These are phyloP conservation scores for Scelioninae gen. 1 DNA, from an alignment of 2,888 invertebrate genomes.

Conservation along the genomic window DNA sequence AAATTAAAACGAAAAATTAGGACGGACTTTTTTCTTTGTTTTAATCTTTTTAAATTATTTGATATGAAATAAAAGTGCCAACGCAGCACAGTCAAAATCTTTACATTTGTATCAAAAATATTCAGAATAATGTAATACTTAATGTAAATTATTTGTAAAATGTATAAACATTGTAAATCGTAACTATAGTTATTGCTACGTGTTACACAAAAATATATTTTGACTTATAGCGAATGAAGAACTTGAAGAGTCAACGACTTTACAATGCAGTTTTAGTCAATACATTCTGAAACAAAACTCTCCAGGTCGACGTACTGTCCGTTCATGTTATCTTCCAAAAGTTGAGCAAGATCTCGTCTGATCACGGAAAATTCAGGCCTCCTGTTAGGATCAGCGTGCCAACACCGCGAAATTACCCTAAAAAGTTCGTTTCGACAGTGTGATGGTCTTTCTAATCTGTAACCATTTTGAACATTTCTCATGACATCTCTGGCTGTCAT, in stretches of 20 bases:
- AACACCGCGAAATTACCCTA: conserved; percentile 87
- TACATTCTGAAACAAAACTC: conserved; percentile 88
- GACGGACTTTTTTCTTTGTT: conserved; percentile 38
- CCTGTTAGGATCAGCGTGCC: conserved; percentile 89
- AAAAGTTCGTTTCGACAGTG: conserved; percentile 91
- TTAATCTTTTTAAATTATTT: conserved; percentile 17
- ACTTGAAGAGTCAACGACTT: conserved; percentile 51
- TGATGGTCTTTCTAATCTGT: conserved; percentile 90
- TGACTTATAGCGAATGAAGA: conserved; percentile 62
- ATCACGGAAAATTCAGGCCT: conserved; percentile 90
- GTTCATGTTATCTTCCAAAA: conserved; percentile 87
- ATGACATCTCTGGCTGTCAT: conserved; percentile 94
- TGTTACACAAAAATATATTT: conserved; percentile 66
- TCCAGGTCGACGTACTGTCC: conserved; percentile 89
- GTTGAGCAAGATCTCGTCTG: conserved; percentile 86
- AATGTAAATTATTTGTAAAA: conserved; percentile 57
- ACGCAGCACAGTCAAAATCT: conserved; percentile 63
- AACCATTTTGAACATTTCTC: conserved; percentile 90
- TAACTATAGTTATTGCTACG: conserved; percentile 62
- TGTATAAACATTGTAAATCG: conserved; percentile 53
- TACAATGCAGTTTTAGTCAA: conserved; percentile 81
- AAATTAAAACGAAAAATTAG: conserved; percentile 43
- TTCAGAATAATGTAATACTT: conserved; percentile 54
- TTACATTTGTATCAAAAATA: conserved; percentile 66
- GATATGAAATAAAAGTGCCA: conserved; percentile 56